Conservation (phyloP, 2,888 invertebrate genomes). For the Drosophila kokeensis region DNA sequence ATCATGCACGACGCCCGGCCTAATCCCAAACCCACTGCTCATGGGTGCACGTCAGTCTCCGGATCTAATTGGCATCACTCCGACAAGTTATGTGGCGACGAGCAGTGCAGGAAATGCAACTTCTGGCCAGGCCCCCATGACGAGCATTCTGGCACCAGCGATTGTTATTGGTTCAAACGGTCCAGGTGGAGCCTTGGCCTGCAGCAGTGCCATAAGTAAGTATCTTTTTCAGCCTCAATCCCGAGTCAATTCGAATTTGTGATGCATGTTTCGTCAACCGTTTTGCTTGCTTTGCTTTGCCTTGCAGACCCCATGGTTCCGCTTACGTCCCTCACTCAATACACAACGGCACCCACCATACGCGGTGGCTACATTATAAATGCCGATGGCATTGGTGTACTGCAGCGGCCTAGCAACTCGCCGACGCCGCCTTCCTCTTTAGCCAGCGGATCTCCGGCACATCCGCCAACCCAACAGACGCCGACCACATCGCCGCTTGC, state of each 20-base stretch:
- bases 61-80: conserved; percentile 83
- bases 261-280: not conserved
- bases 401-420: conserved; percentile 79
- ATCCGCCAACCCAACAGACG: conserved; percentile 50
- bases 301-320: conserved; percentile 82
- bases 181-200: conserved; percentile 57
- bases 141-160: conserved; percentile 74
- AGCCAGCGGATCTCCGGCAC: conserved; percentile 60
- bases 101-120: conserved; percentile 40
- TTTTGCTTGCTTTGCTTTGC: not conserved
- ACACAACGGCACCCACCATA: conserved; percentile 83
- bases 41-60: conserved; percentile 82
- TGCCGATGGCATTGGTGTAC: conserved; percentile 76
- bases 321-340: conserved; percentile 83
- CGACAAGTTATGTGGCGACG: conserved; percentile 74
- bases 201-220: conserved; percentile 74
- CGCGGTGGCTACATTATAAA: conserved; percentile 83
- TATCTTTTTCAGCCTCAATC: conserved; percentile 18
- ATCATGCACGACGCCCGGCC: conserved; percentile 31
- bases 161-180: conserved; percentile 77
- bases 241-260: conserved; percentile 9
- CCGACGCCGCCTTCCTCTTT: conserved; percentile 77
- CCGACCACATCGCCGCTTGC: conserved; percentile 49
- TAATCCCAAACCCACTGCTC: conserved; percentile 68
- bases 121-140: conserved; percentile 44